A percentile compares a stretch with the other conserved stretches of the same genome.
Evolutionary conservation across 2,797 vertebrate species (phyloP).

Genomic region (Eutrigla gurnardus): DNA sequence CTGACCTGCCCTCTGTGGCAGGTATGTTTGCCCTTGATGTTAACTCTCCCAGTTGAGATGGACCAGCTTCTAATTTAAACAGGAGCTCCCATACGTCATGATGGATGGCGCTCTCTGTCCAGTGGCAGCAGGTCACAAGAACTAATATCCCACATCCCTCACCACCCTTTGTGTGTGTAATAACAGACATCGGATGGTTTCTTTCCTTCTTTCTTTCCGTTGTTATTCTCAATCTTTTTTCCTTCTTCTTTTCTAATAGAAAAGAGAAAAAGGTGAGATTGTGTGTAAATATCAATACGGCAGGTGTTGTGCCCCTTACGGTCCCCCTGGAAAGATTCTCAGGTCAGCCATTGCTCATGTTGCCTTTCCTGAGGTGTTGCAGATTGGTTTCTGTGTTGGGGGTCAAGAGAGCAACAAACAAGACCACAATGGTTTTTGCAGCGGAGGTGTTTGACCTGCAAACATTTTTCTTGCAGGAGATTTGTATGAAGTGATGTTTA

Average conservation of each 20-base stretch:
- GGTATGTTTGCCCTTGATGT: constrained; percentile 60
- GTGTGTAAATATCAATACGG: constrained; percentile 54
- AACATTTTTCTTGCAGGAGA: neutral
- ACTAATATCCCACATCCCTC: constrained; percentile 62
- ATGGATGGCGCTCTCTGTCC: constrained; percentile 70
- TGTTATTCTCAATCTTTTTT: constrained; percentile 14
- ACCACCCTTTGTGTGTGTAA: constrained; percentile 42
- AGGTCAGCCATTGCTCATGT: constrained; percentile 47
- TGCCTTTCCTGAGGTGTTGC: constrained; percentile 47
- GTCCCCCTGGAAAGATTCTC: constrained; percentile 39
- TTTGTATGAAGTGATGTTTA: neutral
- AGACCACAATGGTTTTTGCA: constrained; percentile 9
- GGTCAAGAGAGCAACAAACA: constrained; percentile 32
- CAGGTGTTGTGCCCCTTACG: constrained; percentile 34
- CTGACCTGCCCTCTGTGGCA: constrained; percentile 23
- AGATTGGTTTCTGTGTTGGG: constrained; percentile 55
- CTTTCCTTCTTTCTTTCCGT: constrained; percentile 35
- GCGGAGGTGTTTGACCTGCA: constrained; percentile 9
- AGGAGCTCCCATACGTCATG: constrained; percentile 59
- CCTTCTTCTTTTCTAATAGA: constrained; percentile 17
- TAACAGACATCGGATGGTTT: constrained; percentile 58
- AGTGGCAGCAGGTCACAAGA: constrained; percentile 64
- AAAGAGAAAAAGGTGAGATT: constrained; percentile 40
- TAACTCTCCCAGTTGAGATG: constrained; percentile 41
- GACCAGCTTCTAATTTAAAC: constrained; percentile 50